Base-by-base conservation (phyloP, 2,797 vertebrate species). In the Sebastes matsubarae region DNA sequence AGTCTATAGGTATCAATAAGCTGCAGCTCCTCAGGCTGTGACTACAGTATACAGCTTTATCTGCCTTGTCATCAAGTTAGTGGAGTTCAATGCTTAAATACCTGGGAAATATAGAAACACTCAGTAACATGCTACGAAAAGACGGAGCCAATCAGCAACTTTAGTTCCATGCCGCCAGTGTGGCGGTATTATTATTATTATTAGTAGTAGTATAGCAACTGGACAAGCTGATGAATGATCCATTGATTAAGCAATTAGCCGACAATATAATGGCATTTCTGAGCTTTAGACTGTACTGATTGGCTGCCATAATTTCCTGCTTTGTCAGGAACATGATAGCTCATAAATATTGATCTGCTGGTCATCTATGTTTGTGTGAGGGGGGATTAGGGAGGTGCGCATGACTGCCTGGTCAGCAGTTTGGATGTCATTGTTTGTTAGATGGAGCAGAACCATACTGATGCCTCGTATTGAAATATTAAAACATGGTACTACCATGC, bases 321-420 rank as follows among this genome's bases (percentile, higher is more conserved):
- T 87, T 83, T 87, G 83, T 86, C 88, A 80, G 77, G 85, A 89
- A 66, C 55, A 80, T 72, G 38, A 75, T 73, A 30, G 77, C 80
- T 75, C 80, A 90, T 90, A 88, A 91, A 89, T 84, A 88, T 92
- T 85, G 83, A 91, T 90, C 72, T 66, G 69, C 30, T 57, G 64
- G 60, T 46, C 12, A 22, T 77, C 3, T 85, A 13, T 80, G 65
- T 58, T 63, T 66, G 32, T 57, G 60, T 58, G 76, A 65, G 75
- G 67, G 36, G 42, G 14, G 42, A 10, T 3, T 12, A 10, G 6
- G 42, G 42, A 16, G 42, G 46, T 61, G 27, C 27, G 16, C 29
- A 38, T 50, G 24, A 25, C 24, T 27, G 65, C 74, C n/a, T 58
- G 52, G 59, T 85, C 87, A 87, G 86, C 80, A 72, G 25, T 75